Percentiles rank a stretch among this genome's conserved stretches.
Evolutionary conservation across 2,113 vertebrate genomes (phyloP).

Genomic region (Hassar affinis): DNA sequence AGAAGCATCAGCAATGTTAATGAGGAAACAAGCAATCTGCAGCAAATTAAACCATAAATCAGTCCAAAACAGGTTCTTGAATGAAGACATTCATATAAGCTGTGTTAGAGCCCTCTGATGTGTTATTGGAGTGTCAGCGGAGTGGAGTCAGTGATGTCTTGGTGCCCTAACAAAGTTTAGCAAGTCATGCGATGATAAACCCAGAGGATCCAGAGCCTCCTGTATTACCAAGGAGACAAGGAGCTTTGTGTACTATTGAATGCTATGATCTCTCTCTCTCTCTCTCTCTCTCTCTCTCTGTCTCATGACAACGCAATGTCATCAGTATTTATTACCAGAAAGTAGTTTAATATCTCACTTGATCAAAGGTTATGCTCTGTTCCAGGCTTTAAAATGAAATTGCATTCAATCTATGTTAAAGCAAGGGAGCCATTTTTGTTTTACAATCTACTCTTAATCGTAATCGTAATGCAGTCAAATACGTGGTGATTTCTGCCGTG

Average conservation of each 20-base stretch:
- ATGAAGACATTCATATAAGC: neutral
- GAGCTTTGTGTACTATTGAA: slow-evolving; percentile 25
- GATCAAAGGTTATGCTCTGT: neutral
- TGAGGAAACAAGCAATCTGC: neutral
- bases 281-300: neutral
- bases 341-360: neutral
- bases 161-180: neutral
- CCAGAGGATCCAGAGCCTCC: neutral
- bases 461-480: neutral
- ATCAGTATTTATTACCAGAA: neutral
- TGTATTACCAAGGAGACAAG: neutral
- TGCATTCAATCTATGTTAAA: neutral
- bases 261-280: slow-evolving; percentile 6
- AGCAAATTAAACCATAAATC: slow-evolving; percentile 19
- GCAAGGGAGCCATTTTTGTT: no score
- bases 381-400: neutral
- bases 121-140: neutral
- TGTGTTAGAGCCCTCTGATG: neutral
- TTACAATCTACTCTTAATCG: neutral
- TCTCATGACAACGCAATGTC: neutral
- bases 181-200: neutral
- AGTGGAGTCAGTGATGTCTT: neutral
- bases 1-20: neutral
- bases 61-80: neutral
- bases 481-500: neutral